Evolutionary conservation across 2,888 invertebrate genomes (phyloP).

Genomic region (Sphecodes monilicornis): DNA sequence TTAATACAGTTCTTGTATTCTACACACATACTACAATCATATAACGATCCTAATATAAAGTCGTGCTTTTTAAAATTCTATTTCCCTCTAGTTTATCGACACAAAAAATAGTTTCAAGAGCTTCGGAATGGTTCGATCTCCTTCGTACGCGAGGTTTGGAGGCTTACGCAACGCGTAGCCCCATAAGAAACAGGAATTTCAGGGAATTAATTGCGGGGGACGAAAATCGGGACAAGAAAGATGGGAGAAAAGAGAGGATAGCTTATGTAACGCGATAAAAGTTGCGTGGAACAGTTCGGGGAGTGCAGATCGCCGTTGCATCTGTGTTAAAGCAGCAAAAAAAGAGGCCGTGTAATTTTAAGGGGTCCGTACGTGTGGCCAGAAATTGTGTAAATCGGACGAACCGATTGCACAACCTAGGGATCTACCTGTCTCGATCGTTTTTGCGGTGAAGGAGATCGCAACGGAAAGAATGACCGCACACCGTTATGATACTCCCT

Average conservation of each 20-base stretch:
- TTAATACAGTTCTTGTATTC: not conserved
- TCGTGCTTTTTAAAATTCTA: not conserved
- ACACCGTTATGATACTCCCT: conserved; percentile 36
- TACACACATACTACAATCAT: no score
- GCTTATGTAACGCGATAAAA: conserved; percentile 41
- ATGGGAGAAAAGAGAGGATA: conserved; percentile 18
- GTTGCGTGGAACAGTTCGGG: conserved; percentile 32
- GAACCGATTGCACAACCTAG: conserved; percentile 40
- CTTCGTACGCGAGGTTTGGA: not conserved
- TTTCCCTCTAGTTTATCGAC: no score
- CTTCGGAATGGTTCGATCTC: not conserved
- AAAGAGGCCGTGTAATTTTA: conserved; percentile 40
- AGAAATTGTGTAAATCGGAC: conserved; percentile 55
- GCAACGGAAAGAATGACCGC: conserved; percentile 31
- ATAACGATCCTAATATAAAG: no score
- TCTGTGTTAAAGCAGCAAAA: not conserved
- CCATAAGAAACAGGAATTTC: conserved; percentile 6
- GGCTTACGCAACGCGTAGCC: conserved; percentile 5
- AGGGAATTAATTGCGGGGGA: not conserved
- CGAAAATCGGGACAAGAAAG: conserved; percentile 15
- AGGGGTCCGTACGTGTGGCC: conserved; percentile 26
- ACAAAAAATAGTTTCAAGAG: not conserved
- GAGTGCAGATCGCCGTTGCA: conserved; percentile 44
- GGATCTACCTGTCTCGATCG: conserved; percentile 24
- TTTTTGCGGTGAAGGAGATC: conserved; percentile 36